Evolutionary conservation across 2,888 invertebrate genomes (phyloP), one percentile per base, ranked within the genome.

Genomic region (Acrobasis consociella): DNA sequence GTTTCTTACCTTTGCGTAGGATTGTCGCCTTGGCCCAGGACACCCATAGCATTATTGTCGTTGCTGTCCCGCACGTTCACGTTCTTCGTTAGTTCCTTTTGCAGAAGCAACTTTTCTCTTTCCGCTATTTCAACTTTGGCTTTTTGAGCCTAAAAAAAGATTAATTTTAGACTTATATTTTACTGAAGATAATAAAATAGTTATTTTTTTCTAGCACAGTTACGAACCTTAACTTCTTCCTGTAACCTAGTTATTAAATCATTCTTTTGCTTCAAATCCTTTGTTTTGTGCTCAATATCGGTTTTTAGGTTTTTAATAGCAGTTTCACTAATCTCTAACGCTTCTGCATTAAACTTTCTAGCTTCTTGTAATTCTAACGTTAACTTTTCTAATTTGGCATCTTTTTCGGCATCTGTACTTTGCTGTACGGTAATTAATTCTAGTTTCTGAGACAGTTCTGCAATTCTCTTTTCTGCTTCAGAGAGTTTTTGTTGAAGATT

Each of bases 401-500:
- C 88, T 67, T 91, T 91, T 66, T 87, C 86, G 39, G 79, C 79
- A 60, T 85, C 86, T 67, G 81, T 78, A 66, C 82, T 89, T 68
- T 93, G 91, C 68, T 89, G 88, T 49, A 91, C 83, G 39, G 80
- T 74, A 63, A 89, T 68, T 69, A 93, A 80, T 77, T 92, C 91
- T 71, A 93, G 75, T 74, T 90, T 89, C 70, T 90, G 87, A 31
- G 86, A 76, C 66, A 93, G 71, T 67, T 92, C 91, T 66, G 78
- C 62, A 62, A 90, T 73, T 62, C 77, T 80, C 39, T 80, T 86
- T 67, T 92, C 90, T 8, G 88, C 81, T 65, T 86, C 85, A 5
- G 69, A 75, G 51, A 93, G 73, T 74, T 88, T 90, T 49, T 77
- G 73, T 74, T 89, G 85, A 13, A 93, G 69, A 63, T 85, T 78